A percentile compares a stretch with the other conserved stretches of the same genome.
phyloP scores from a whole-genome alignment of 2,888 invertebrate species.

The Eristalis arbustorum region DNA sequence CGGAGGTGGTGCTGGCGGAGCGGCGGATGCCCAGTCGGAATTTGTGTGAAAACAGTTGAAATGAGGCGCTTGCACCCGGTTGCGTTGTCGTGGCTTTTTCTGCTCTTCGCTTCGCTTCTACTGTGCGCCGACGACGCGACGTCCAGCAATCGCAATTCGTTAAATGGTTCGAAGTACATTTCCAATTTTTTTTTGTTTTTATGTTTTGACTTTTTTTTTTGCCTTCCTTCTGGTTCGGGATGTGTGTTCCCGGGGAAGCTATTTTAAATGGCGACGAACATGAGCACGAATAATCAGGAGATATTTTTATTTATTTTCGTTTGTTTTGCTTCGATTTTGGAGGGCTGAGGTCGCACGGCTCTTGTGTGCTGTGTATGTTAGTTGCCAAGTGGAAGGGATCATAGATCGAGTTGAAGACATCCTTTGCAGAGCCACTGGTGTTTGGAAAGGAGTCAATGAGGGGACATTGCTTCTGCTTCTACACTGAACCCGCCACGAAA shows the following conservation, averaged over 20 bases:
- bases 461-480: background rate
- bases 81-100: conserved; percentile 38
- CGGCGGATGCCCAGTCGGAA: conserved; percentile 56
- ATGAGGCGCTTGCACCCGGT: conserved; percentile 69
- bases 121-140: conserved; percentile 32
- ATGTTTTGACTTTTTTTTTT: conserved; percentile 22
- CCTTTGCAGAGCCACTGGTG: conserved; percentile 56
- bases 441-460: conserved; percentile 1
- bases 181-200: conserved; percentile 15
- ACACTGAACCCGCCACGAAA: background rate
- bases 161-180: conserved; percentile 66
- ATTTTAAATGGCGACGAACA: conserved; percentile 69
- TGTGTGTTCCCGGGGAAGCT: conserved; percentile 9
- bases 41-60: conserved; percentile 71
- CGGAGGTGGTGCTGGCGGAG: background rate
- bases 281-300: conserved; percentile 66
- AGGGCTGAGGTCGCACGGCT: conserved; percentile 61
- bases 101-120: background rate
- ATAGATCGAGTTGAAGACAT: conserved; percentile 62
- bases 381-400: conserved; percentile 41
- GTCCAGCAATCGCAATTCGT: conserved; percentile 63
- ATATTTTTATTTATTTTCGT: conserved; percentile 28
- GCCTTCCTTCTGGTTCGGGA: background rate
- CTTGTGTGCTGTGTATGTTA: conserved; percentile 11
- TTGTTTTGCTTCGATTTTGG: conserved; percentile 60